Evolutionary conservation across 2,888 invertebrate genomes (phyloP), one percentile per base, ranked within the genome.

Genomic region (Caenorhabditis angaria): DNA sequence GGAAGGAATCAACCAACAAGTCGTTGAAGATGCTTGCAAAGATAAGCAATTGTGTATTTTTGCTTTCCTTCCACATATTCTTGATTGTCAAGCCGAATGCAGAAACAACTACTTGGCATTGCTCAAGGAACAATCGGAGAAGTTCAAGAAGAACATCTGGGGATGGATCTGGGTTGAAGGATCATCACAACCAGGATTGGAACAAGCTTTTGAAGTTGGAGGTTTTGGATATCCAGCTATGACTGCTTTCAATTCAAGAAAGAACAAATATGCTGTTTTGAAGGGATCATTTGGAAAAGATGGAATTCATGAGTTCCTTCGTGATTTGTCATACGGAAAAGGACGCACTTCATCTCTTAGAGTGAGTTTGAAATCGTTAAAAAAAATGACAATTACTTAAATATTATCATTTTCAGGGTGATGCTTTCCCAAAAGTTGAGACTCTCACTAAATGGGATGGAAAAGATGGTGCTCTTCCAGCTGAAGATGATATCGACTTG

Each of bases 151-250:
- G 89, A 94, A 95, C 88, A 91, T 92, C 90, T 97, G 97, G 96
- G 95, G 95, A 71, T 97, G 97, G 96, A 90, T 94, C 14, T 99
- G 99, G 99, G 89, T 94, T 1, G 97, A 97, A 88, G 97, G 94
- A 51, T 93, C 92, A 12, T 91, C 93, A 1, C 97, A 99, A 88
- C 88, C 90, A 0, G 91, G 92, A 0, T 88, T 99, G 22, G 99
- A 99, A 88, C 92, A 92, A 75, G 92, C 94, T 0, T 89, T 99
- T 41, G 97, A 95, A 87, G 93, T 99, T 79, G 99, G 99, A 75
- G 99, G 91, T 92, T 99, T 99, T 89, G 99, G 99, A 12, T 99
- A 99, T 89, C 99, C 99, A 1, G 97, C 97, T 0, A 93, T 99
- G 93, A 96, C 95, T 6, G 95, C 95, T 22, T 92, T 97, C 66